phyloP scores from a whole-genome alignment of 2,113 vertebrate genomes.

The Argyrosomus japonicus region DNA sequence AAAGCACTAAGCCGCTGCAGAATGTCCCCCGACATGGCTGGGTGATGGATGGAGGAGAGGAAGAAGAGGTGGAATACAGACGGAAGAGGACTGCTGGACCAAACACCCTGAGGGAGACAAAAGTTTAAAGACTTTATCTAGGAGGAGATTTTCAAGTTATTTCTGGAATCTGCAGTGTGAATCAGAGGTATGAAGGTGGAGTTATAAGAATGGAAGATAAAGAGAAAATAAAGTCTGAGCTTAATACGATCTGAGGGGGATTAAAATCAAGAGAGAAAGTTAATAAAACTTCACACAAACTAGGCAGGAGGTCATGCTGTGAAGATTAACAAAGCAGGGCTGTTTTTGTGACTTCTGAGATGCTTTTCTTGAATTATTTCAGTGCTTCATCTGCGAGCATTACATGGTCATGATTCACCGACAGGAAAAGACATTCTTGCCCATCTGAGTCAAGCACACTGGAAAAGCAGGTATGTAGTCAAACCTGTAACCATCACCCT shows the following conservation, averaged over 20 bases:
- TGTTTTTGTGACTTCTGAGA: background rate
- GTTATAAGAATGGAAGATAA: background rate
- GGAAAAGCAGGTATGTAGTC: constrained; percentile 32
- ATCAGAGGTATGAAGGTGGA: background rate
- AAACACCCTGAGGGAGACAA: background rate
- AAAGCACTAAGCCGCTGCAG: constrained; percentile 87
- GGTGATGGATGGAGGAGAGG: background rate
- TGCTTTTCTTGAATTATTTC: background rate
- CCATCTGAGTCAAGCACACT: background rate
- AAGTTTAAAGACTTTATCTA: background rate
- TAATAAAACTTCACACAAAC: background rate
- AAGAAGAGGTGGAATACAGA: background rate
- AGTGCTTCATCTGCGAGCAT: no score
- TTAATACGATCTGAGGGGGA: background rate
- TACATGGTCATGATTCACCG: no score
- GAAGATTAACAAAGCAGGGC: background rate
- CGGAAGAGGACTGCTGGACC: background rate
- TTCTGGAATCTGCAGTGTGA: background rate
- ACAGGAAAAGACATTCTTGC: background rate
- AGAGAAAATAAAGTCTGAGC: background rate
- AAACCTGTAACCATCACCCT: constrained; percentile 27
- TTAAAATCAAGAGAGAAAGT: background rate
- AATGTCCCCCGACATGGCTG: constrained; percentile 65
- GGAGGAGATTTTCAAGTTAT: background rate
- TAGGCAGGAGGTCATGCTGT: background rate